These are phyloP conservation scores for Pharmacophagus antenor DNA, from an alignment of 2,888 invertebrate genomes.

Conservation along the genomic window DNA sequence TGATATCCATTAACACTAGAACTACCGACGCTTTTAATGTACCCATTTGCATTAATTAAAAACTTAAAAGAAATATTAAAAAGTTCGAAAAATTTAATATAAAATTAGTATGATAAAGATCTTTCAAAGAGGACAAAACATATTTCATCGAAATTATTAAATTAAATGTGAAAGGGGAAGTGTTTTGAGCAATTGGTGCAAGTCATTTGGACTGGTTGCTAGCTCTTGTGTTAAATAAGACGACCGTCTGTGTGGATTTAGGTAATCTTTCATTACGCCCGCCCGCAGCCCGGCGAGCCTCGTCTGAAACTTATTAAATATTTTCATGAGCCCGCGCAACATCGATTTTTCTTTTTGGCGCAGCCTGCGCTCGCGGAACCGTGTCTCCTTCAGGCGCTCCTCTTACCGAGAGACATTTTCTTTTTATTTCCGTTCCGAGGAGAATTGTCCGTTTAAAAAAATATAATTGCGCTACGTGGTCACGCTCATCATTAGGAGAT, in stretches of 20 bases:
- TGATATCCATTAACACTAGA: too few species aligned
- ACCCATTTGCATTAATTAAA: too few species aligned
- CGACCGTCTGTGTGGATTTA: neutral
- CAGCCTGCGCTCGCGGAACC: slow-evolving; percentile 5
- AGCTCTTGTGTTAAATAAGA: neutral
- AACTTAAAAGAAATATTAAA: too few species aligned
- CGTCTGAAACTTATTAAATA: slow-evolving; percentile 23
- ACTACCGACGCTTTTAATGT: too few species aligned
- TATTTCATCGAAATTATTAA: too few species aligned
- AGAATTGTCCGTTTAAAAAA: neutral
- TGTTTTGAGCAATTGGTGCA: too few species aligned
- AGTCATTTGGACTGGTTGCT: too few species aligned
- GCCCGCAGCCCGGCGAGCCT: neutral
- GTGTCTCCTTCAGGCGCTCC: neutral
- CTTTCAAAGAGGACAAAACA: too few species aligned
- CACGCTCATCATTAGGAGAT: too few species aligned
- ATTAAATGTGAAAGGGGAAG: too few species aligned
- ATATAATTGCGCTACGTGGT: neutral
- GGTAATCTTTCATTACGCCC: neutral
- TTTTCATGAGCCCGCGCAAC: slow-evolving; percentile 21
- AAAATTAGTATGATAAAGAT: too few species aligned
- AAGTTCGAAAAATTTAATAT: too few species aligned
- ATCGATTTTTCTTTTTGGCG: slow-evolving; percentile 20
- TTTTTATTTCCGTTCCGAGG: neutral
- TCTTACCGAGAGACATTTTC: neutral